Conservation (phyloP, 2,113 vertebrate species). For the Plestiodon gilberti region DNA sequence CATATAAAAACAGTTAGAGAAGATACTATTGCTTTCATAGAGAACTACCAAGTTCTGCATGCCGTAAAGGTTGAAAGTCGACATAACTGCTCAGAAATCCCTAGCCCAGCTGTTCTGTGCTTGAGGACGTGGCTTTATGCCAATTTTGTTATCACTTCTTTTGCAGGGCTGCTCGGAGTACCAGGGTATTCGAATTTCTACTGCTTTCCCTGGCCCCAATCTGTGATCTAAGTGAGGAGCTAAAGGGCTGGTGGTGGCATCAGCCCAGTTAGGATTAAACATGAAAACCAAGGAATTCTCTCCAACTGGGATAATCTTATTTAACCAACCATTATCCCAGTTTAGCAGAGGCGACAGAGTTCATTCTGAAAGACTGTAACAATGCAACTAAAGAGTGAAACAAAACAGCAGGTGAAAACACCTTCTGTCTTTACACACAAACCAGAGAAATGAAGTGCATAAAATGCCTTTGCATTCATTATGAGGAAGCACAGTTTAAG, state of each 20-base stretch:
- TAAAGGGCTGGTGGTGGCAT: neutral
- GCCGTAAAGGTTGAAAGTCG: neutral
- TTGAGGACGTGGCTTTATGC: neutral
- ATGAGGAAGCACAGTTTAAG: neutral
- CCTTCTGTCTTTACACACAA: neutral
- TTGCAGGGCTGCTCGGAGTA: neutral
- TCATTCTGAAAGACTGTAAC: neutral
- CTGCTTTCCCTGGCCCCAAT: neutral
- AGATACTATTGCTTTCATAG: neutral
- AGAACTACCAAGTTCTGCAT: neutral
- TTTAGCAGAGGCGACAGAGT: neutral
- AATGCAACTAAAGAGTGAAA: neutral
- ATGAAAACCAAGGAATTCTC: neutral
- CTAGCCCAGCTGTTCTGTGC: neutral
- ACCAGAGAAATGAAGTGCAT: neutral
- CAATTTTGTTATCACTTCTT: neutral
- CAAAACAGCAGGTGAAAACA: neutral
- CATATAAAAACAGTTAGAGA: neutral
- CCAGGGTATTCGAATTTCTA: neutral
- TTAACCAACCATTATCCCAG: neutral
- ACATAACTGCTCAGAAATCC: neutral
- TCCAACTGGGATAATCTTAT: neutral
- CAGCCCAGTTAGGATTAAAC: neutral
- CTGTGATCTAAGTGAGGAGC: neutral
- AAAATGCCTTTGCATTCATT: neutral